These are phyloP conservation scores for Oceanodroma leucorhoa DNA, from an alignment of 2,797 vertebrate species.

Conservation along the genomic window DNA sequence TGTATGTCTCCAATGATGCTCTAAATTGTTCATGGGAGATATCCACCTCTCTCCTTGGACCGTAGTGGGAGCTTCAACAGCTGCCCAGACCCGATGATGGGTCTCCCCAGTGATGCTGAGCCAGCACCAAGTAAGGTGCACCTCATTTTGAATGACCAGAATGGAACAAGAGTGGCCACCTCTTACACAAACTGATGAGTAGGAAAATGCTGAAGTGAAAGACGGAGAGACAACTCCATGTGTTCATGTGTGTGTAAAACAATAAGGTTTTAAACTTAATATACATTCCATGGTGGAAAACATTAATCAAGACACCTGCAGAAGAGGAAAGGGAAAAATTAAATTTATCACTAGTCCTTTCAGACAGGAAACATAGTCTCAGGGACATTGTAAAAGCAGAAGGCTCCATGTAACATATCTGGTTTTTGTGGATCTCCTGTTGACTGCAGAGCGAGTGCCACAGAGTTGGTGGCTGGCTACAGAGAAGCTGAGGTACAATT, in stretches of 20 bases:
- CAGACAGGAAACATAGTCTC: neutral
- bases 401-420: neutral
- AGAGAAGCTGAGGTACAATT: neutral
- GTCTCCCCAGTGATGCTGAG: neutral
- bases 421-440: neutral
- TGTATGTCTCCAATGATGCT: neutral
- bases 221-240: neutral
- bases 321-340: neutral
- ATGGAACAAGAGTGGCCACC: neutral
- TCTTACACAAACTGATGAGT: neutral
- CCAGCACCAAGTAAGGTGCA: neutral
- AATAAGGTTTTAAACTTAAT: neutral
- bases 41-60: neutral
- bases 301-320: neutral
- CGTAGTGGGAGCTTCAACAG: neutral
- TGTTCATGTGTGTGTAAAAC: neutral
- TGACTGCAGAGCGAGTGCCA: neutral
- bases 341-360: neutral
- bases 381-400: neutral
- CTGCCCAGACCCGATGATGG: neutral
- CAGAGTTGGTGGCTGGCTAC: neutral
- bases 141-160: neutral
- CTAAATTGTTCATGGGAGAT: neutral
- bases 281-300: neutral
- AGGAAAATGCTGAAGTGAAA: neutral